phyloP scores from a whole-genome alignment of 2,113 vertebrate genomes.

The Phaetusa simplex region DNA sequence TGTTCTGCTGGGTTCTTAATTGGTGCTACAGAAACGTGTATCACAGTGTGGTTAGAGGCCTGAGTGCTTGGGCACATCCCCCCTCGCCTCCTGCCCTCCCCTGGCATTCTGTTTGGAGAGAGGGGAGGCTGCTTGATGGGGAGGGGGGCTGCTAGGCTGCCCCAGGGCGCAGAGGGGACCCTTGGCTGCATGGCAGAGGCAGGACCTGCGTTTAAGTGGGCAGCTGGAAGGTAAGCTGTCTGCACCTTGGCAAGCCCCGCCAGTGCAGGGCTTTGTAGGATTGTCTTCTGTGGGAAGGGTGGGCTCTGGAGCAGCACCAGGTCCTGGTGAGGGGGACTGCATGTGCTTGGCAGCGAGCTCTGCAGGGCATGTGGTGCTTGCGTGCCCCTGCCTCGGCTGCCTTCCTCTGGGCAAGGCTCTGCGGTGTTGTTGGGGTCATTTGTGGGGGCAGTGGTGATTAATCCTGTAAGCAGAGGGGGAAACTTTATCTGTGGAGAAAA shows the following conservation, averaged over 20 bases:
- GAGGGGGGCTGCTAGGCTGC: neutral
- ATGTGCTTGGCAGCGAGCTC: neutral
- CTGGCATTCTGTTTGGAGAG: neutral
- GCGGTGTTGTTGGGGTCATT: neutral
- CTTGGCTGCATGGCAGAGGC: neutral
- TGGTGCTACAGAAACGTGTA: neutral
- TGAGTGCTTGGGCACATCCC: rapidly evolving
- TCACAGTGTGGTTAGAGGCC: rapidly evolving
- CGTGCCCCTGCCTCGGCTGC: neutral
- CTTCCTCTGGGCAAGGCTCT: neutral
- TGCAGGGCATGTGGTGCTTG: neutral
- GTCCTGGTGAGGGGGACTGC: neutral
- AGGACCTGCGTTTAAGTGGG: neutral
- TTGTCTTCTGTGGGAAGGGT: neutral
- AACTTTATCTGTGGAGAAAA: neutral
- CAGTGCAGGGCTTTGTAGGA: neutral
- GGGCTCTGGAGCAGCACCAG: neutral
- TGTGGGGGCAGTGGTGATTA: neutral
- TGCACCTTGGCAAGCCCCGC: neutral
- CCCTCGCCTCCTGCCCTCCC: neutral
- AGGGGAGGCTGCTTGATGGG: neutral
- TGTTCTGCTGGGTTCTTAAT: neutral
- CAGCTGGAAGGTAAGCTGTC: neutral
- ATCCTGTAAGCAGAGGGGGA: neutral
- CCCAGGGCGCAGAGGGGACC: neutral